Percentiles rank a stretch among this genome's conserved stretches.
These are phyloP conservation scores for Monodelphis domestica DNA, from an alignment of 2,797 vertebrate genomes.

Conservation along the genomic window DNA sequence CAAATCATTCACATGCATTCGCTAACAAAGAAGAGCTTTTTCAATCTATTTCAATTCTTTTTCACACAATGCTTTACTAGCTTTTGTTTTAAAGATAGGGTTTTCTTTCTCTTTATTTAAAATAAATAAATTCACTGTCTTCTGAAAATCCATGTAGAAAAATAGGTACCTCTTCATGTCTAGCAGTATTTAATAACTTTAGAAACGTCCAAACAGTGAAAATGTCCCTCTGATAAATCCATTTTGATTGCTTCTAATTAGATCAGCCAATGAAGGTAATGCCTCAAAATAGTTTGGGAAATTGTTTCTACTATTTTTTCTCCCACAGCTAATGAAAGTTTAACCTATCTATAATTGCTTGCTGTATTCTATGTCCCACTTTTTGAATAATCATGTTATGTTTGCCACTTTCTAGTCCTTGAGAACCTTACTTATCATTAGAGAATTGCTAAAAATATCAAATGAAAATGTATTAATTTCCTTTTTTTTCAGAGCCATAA, in stretches of 20 bases:
- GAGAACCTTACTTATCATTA: constrained; percentile 53
- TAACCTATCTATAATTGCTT: constrained; percentile 64
- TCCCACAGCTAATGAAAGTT: constrained; percentile 46
- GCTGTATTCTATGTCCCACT: constrained; percentile 26
- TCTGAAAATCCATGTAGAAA: constrained; percentile 19
- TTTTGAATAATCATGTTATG: constrained; percentile 56
- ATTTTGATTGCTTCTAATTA: constrained; percentile 55
- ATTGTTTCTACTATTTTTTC: constrained; percentile 32
- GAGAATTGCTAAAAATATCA: constrained; percentile 62
- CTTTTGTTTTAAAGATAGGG: not conserved
- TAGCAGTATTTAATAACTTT: constrained; percentile 31
- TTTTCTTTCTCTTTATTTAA: constrained; percentile 11
- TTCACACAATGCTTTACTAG: not conserved
- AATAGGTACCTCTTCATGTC: not conserved
- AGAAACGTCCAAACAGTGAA: not conserved
- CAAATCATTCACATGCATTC: not conserved
- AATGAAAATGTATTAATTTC: constrained; percentile 55
- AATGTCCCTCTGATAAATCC: constrained; percentile 3
- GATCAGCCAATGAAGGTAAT: constrained; percentile 20
- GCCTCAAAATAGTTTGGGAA: constrained; percentile 51
- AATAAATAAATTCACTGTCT: not conserved
- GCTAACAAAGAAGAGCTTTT: not conserved
- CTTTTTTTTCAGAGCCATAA: constrained; percentile 1
- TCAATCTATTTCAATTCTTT: not conserved
- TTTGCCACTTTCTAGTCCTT: constrained; percentile 14